A percentile compares a stretch with the other conserved stretches of the same genome.
phyloP scores from a whole-genome alignment of 2,888 invertebrate genomes.

The Hyalella azteca region DNA sequence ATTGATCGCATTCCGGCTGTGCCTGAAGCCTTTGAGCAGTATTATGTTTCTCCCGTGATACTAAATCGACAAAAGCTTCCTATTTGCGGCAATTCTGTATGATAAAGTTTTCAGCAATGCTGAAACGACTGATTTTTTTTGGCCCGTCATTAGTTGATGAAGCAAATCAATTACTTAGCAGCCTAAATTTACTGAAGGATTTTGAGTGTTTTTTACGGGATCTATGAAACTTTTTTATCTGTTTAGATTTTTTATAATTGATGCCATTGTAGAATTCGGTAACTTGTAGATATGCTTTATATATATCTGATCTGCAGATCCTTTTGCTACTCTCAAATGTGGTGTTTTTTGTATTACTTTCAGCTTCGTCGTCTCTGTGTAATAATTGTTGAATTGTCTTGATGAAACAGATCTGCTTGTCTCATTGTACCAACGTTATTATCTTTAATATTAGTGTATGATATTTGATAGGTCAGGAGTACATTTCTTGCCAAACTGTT shows the following conservation, averaged over 20 bases:
- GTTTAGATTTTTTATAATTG: neutral
- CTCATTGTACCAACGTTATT: too few relatives aligned
- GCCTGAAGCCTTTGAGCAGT: neutral
- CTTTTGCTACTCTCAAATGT: neutral
- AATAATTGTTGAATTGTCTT: neutral
- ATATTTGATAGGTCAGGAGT: too few relatives aligned
- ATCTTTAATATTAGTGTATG: too few relatives aligned
- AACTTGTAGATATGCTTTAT: neutral
- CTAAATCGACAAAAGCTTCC: too few relatives aligned
- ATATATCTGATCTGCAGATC: neutral
- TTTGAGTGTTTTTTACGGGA: neutral
- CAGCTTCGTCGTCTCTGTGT: neutral
- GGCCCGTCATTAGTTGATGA: too few relatives aligned
- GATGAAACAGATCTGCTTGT: conserved; percentile 7
- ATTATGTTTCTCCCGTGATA: neutral
- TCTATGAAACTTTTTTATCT: neutral
- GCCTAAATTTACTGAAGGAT: too few relatives aligned
- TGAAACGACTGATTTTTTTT: too few relatives aligned
- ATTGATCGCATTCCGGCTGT: neutral
- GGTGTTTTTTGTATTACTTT: neutral
- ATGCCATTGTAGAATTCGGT: neutral
- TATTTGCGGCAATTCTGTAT: too few relatives aligned
- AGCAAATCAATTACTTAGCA: too few relatives aligned
- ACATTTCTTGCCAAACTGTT: too few relatives aligned
- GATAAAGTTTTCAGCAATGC: too few relatives aligned